These are phyloP conservation scores for Henricia sp. DNA, from an alignment of 53 echinoderm and acorn worm genomes.

Conservation along the genomic window DNA sequence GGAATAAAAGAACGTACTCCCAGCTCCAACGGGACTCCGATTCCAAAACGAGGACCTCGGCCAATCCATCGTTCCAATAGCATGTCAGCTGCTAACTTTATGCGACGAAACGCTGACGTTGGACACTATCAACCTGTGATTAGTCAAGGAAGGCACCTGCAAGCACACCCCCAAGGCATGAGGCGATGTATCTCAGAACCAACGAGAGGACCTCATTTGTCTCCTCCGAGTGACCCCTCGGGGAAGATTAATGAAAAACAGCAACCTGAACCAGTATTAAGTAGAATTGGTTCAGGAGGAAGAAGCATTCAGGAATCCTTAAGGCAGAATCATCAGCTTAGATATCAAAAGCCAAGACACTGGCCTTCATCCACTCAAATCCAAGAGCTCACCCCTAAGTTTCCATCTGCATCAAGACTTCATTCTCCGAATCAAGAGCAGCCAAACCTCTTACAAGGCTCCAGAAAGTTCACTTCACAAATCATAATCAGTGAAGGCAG, in stretches of 20 bases:
- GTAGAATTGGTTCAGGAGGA: background rate
- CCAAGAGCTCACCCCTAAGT: conserved; percentile 11
- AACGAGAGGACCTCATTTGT: background rate
- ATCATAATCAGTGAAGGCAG: conserved; percentile 45
- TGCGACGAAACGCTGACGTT: background rate
- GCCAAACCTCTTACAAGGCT: background rate
- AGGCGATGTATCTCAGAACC: conserved; percentile 51
- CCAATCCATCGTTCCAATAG: conserved; percentile 30
- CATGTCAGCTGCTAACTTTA: background rate
- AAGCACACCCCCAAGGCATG: conserved; percentile 30
- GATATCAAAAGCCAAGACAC: background rate
- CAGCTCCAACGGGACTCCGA: background rate
- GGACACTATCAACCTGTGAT: conserved; percentile 6
- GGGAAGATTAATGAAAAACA: background rate
- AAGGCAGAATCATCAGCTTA: background rate
- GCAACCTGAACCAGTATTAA: conserved; percentile 5
- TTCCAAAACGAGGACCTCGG: background rate
- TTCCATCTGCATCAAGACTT: conserved; percentile 27
- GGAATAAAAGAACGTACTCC: no score
- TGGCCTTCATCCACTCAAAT: conserved; percentile 38
- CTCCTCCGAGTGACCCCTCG: background rate
- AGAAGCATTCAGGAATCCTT: background rate
- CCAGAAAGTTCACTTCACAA: conserved; percentile 65
- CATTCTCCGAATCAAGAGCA: background rate
- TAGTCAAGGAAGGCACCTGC: conserved; percentile 14